Percentiles rank a stretch among this genome's conserved stretches.
These are phyloP conservation scores for Hofmannophila pseudospretella DNA, from an alignment of 2,888 invertebrate species.

Conservation along the genomic window DNA sequence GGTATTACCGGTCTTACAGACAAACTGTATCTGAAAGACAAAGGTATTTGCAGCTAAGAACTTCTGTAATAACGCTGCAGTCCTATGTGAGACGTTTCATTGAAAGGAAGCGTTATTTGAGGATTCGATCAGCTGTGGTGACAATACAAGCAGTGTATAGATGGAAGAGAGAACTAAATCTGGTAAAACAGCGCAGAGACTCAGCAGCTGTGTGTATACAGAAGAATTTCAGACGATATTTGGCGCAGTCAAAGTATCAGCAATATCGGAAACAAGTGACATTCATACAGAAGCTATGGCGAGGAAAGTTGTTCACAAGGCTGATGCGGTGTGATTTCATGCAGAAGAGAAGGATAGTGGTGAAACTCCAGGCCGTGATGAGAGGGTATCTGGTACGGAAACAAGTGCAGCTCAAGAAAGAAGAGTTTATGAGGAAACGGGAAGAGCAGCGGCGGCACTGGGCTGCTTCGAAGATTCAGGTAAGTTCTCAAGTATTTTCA, in stretches of 20 bases:
- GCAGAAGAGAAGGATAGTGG: constrained; percentile 41
- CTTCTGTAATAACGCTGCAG: constrained; percentile 31
- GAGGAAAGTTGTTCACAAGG: constrained; percentile 52
- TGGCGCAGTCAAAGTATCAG: constrained; percentile 40
- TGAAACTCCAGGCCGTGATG: constrained; percentile 57
- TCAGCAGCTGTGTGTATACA: constrained; percentile 50
- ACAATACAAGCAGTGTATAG: constrained; percentile 59
- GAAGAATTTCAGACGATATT: constrained; percentile 47
- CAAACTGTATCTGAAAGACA: constrained; percentile 23
- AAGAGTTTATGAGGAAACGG: constrained; percentile 51
- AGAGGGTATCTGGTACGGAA: constrained; percentile 72
- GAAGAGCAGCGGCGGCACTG: constrained; percentile 54
- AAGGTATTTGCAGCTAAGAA: constrained; percentile 21
- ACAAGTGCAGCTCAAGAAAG: constrained; percentile 59
- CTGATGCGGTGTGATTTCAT: constrained; percentile 46
- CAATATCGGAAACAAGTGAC: constrained; percentile 38
- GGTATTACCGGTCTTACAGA: constrained; percentile 48
- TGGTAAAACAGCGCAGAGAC: constrained; percentile 29
- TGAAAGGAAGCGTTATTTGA: constrained; percentile 41
- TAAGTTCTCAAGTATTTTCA: constrained; percentile 27
- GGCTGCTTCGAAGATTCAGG: constrained; percentile 82
- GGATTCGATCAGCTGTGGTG: constrained; percentile 33
- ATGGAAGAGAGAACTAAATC: constrained; percentile 30
- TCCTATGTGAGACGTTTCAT: constrained; percentile 38
- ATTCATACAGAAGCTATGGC: constrained; percentile 59